Conservation (phyloP, 2,797 vertebrate genomes). For the Antennarius maculatus region DNA sequence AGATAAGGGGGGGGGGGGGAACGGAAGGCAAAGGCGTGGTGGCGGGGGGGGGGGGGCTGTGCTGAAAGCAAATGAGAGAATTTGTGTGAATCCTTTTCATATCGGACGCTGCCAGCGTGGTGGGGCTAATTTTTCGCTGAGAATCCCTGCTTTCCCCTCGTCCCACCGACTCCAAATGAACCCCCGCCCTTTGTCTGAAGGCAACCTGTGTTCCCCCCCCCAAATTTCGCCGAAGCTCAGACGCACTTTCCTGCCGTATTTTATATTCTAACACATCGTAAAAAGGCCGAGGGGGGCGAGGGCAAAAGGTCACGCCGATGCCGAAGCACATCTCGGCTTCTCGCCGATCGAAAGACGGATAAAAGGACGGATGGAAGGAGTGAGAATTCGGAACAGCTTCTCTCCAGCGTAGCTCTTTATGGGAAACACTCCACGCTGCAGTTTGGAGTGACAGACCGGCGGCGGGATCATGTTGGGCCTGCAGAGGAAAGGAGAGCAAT, state of each 20-base stretch:
- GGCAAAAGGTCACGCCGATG: constrained; percentile 51
- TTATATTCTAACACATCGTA: constrained; percentile 44
- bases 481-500: constrained; percentile 53
- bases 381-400: constrained; percentile 22
- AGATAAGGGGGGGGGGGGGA: constrained; percentile 56
- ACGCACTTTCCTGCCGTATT: constrained; percentile 51
- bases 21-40: constrained; percentile 27
- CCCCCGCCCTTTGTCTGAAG: constrained; percentile 58
- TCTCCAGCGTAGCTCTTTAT: constrained; percentile 58
- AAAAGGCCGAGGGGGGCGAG: constrained; percentile 6
- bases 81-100: constrained; percentile 47
- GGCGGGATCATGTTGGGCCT: constrained; percentile 16
- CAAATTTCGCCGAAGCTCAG: constrained; percentile 55
- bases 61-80: constrained; percentile 58
- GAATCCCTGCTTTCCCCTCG: constrained; percentile 54
- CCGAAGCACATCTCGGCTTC: constrained; percentile 47
- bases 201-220: constrained; percentile 65
- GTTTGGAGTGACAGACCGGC: constrained; percentile 58
- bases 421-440: constrained; percentile 60
- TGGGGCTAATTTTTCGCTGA: constrained; percentile 39
- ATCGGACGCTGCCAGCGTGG: constrained; percentile 27
- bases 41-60: constrained; percentile 48
- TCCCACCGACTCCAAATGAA: constrained; percentile 56
- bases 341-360: constrained; percentile 26
- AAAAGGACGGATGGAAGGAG: constrained; percentile 18